A percentile compares a stretch with the other conserved stretches of the same genome.
phyloP scores from a whole-genome alignment of 2,888 invertebrate species.

The Scaptomyza tumidula region DNA sequence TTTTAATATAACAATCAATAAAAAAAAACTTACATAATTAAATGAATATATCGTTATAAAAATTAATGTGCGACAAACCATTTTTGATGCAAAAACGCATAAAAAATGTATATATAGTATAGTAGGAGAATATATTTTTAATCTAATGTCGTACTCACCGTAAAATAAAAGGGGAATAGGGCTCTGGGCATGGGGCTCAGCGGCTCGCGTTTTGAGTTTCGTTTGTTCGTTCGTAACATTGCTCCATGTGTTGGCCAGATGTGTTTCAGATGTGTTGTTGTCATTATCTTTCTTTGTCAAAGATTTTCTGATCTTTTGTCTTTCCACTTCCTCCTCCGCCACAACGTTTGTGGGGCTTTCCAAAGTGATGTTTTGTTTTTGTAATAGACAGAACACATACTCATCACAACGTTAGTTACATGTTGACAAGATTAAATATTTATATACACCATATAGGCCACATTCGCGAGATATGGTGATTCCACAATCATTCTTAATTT shows the following conservation, averaged over 20 bases:
- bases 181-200: background rate
- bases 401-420: background rate
- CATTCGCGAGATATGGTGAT: no score
- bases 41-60: no score
- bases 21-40: no score
- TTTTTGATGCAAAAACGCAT: background rate
- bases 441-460: no score
- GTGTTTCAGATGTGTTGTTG: constrained; percentile 66
- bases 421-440: background rate
- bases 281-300: constrained; percentile 59
- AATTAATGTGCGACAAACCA: no score
- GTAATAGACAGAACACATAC: background rate
- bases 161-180: constrained; percentile 10
- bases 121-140: constrained; percentile 10
- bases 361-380: constrained; percentile 22
- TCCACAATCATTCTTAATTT: no score
- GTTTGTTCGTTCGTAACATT: constrained; percentile 7
- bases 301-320: constrained; percentile 26
- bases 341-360: background rate
- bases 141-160: constrained; percentile 16
- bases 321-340: background rate
- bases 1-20: no score
- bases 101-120: background rate
- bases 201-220: background rate
- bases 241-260: constrained; percentile 62